Evolutionary conservation across 2,888 invertebrate genomes (phyloP).

Genomic region (Rhodophaea formosa): DNA sequence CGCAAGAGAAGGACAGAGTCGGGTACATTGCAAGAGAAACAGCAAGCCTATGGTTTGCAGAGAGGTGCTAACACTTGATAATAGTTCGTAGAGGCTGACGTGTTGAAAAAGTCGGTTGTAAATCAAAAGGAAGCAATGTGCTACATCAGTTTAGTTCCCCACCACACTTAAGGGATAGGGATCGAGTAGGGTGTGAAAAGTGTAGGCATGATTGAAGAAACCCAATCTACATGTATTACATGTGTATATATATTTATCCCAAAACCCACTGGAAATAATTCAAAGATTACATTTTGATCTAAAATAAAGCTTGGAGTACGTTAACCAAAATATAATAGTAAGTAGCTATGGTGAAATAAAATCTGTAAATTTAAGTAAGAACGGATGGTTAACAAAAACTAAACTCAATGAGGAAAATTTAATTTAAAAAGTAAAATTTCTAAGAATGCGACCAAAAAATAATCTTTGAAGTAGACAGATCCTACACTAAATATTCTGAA

Average conservation of each 20-base stretch:
- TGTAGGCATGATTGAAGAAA: conserved; percentile 30
- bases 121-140: conserved; percentile 46
- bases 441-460: conserved; percentile 21
- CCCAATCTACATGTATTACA: conserved; percentile 39
- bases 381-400: not conserved
- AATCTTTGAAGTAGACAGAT: conserved; percentile 27
- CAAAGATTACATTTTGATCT: conserved; percentile 51
- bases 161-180: conserved; percentile 10
- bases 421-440: not conserved
- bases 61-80: not conserved
- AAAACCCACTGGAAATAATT: conserved; percentile 41
- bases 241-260: conserved; percentile 34
- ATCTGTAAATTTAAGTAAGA: not conserved
- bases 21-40: not conserved
- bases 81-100: not conserved
- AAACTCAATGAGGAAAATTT: not conserved
- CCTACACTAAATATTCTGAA: conserved; percentile 25
- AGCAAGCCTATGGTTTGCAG: not conserved
- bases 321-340: not conserved
- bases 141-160: conserved; percentile 31
- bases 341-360: conserved; percentile 4
- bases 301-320: conserved; percentile 18
- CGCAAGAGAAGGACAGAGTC: not conserved
- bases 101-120: not conserved
- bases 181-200: conserved; percentile 27